Evolutionary conservation across 1,140 invertebrate species (phyloP).

Genomic region (Calephelis virginiensis): DNA sequence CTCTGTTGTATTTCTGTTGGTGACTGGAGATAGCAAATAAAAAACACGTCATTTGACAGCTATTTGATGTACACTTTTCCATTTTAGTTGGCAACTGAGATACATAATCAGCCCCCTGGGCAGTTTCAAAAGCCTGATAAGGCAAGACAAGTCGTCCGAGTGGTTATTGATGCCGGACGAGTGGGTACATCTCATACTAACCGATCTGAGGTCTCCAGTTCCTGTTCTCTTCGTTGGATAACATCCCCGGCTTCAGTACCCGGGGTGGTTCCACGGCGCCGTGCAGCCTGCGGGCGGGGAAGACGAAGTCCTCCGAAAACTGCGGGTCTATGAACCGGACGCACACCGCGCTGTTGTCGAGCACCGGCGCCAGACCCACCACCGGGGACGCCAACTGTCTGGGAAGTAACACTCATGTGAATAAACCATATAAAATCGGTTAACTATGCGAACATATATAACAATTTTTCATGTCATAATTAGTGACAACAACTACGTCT

Average conservation of each 20-base stretch:
- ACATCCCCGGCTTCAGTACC: slow-evolving; percentile 90
- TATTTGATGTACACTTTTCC: too few relatives aligned
- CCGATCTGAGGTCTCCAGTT: slow-evolving; percentile 87
- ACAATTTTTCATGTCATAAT: too few relatives aligned
- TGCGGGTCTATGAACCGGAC: slow-evolving; percentile 89
- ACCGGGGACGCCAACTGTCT: slow-evolving; percentile 85
- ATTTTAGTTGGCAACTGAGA: too few relatives aligned
- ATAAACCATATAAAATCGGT: not conserved
- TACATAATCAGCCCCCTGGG: too few relatives aligned
- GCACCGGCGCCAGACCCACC: slow-evolving; percentile 80
- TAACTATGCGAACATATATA: too few relatives aligned
- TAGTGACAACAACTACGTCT: too few relatives aligned
- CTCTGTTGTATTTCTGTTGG: too few relatives aligned
- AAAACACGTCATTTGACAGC: too few relatives aligned
- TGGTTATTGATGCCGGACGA: too few relatives aligned
- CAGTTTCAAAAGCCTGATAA: too few relatives aligned
- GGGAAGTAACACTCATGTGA: not conserved
- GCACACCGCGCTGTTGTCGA: slow-evolving; percentile 82
- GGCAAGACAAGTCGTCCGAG: too few relatives aligned
- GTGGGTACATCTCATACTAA: slow-evolving; percentile 8
- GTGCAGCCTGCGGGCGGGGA: slow-evolving; percentile 86
- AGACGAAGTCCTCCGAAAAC: slow-evolving; percentile 87
- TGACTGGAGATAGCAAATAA: too few relatives aligned
- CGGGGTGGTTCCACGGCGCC: slow-evolving; percentile 84
- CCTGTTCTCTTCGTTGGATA: slow-evolving; percentile 82